Evolutionary conservation across 2,797 vertebrate genomes (phyloP), one percentile per base, ranked within the genome.

Genomic region (Percopsis omiscomaycus): DNA sequence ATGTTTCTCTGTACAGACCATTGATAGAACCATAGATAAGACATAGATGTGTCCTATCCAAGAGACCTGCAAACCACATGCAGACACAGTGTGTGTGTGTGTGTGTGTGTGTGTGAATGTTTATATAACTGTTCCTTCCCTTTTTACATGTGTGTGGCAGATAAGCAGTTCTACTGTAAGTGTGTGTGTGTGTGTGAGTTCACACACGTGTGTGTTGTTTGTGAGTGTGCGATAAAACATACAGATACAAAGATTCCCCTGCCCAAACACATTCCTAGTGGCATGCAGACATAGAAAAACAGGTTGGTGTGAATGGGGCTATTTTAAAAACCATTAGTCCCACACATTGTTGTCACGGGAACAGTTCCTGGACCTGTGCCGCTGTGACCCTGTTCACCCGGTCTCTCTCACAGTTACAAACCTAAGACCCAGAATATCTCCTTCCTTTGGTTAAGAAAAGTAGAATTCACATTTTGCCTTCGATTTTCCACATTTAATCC

Each of bases 51-150:
- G 9, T 37, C 37, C 8, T 6, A 37, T 22, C 22, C 22, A 37
- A 37, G 37, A 37, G 6, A 37, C 37, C 6, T 73, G 77, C 55
- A 71, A 66, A 65, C 75, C 58, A 68, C 71, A 68, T 69, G 51
- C 64, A 69, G 61, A 72, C 61, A 30, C 3, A 61, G 32, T 37
- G 32, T 3, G 37, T 65, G 69, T 58, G 27, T 53, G 46, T 54
- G 48, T 47, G 42, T 59, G 56, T 32, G 53, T n/a, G 53, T 29
- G 4, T 11, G 10, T 13, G 37, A 11, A 11, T 57, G 55, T 54
- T 54, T 54, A 54, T 29, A 15, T 54, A 54, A 54, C 52, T 54
- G 52, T 54, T 54, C 52, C 52, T 54, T 54, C 52, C 52, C 52
- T 10, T 54, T 27, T 48, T 28, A 30, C 52, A 54, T 60, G 58